phyloP scores from a whole-genome alignment of 2,797 vertebrate species.

The Lepus oiostolus region DNA sequence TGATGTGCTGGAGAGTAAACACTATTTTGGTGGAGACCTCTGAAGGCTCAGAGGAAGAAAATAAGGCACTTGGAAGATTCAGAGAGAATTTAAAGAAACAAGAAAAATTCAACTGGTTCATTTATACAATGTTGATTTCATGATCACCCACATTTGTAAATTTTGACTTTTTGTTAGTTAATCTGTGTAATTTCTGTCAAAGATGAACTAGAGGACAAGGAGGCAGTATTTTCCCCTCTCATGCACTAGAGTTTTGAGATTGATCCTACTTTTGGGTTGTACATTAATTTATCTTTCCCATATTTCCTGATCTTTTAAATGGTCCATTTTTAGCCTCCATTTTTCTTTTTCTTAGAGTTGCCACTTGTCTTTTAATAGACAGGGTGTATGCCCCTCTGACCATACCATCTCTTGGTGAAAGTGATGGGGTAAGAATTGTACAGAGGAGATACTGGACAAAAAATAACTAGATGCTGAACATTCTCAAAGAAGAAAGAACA shows the following conservation, averaged over 20 bases:
- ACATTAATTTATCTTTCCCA: background rate
- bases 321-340: background rate
- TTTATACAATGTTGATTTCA: background rate
- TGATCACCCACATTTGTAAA: too few relatives aligned
- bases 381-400: background rate
- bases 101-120: background rate
- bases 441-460: background rate
- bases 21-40: too few relatives aligned
- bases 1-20: background rate
- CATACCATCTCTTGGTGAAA: background rate
- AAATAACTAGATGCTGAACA: background rate
- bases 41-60: background rate
- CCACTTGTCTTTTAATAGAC: background rate
- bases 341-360: background rate
- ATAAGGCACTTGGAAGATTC: background rate
- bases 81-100: background rate
- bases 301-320: background rate
- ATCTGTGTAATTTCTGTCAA: background rate
- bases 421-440: background rate
- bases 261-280: background rate
- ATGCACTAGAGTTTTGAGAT: background rate
- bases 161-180: background rate
- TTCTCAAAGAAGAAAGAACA: background rate
- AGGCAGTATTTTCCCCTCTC: background rate
- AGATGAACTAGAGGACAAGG: background rate